phyloP scores from a whole-genome alignment of 2,797 vertebrate species.

The Alauda arvensis region DNA sequence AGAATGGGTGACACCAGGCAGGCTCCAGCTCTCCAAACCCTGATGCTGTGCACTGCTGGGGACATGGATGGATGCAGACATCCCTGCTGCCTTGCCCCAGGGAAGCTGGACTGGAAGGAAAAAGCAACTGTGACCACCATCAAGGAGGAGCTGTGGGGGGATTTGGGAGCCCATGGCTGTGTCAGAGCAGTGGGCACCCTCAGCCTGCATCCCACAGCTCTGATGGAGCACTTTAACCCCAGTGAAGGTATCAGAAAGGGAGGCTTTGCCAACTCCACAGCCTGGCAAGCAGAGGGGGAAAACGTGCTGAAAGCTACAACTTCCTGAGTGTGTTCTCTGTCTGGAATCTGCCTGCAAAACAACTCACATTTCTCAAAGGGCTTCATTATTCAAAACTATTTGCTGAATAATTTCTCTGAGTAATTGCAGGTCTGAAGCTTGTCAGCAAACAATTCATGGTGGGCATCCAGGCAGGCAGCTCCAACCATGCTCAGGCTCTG shows the following conservation, averaged over 20 bases:
- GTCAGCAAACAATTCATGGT: slow-evolving; percentile 39
- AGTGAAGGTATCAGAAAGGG: neutral
- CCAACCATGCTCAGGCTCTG: neutral
- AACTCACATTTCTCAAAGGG: slow-evolving; percentile 47
- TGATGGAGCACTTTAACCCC: neutral
- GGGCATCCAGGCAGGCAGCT: neutral
- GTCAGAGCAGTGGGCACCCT: neutral
- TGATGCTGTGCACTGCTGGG: neutral
- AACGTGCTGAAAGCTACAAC: neutral
- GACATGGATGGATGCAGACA: neutral
- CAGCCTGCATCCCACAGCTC: neutral
- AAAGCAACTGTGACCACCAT: neutral
- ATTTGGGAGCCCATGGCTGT: neutral
- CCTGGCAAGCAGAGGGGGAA: slow-evolving; percentile 21
- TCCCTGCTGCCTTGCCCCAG: neutral
- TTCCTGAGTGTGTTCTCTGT: slow-evolving; percentile 7
- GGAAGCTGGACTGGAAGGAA: neutral
- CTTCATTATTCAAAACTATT: slow-evolving; percentile 55
- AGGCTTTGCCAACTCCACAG: neutral
- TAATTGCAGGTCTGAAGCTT: slow-evolving; percentile 44
- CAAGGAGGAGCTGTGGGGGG: neutral
- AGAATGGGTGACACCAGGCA: neutral
- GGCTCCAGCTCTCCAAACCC: neutral
- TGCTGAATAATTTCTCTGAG: slow-evolving; percentile 44
- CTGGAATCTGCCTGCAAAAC: slow-evolving; percentile 46